These are phyloP conservation scores for Synaphobranchus kaupii DNA, from an alignment of 2,797 vertebrate species.

Conservation along the genomic window DNA sequence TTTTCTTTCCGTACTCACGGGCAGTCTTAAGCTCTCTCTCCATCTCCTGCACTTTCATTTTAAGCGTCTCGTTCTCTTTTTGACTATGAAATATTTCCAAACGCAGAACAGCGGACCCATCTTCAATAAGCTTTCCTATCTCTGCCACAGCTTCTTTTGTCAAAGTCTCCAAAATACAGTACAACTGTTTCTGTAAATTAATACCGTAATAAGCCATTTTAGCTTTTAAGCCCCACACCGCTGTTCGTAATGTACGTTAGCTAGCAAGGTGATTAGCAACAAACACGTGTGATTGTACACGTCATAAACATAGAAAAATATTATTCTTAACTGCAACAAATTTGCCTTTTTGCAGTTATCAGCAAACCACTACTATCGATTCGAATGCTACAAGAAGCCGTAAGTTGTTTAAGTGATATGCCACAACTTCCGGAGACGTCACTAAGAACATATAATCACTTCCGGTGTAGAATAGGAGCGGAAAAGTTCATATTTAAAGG, in stretches of 20 bases:
- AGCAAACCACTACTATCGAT: not conserved
- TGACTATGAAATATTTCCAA: constrained; percentile 12
- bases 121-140: not conserved
- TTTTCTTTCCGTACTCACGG: not conserved
- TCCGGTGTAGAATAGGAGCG: not conserved
- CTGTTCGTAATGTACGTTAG: not conserved
- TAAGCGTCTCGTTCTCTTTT: constrained; percentile 1
- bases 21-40: not conserved
- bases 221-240: not conserved
- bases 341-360: no score
- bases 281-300: not conserved
- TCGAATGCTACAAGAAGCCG: not conserved
- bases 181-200: constrained; percentile 2
- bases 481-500: not conserved
- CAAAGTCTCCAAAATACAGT: not conserved
- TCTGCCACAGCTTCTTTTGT: not conserved
- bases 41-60: not conserved
- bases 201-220: constrained; percentile 10
- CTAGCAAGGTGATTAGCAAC: not conserved
- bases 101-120: not conserved
- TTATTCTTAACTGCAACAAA: not conserved
- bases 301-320: not conserved
- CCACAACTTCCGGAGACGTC: not conserved
- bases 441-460: not conserved
- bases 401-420: not conserved